Percentiles rank a stretch among this genome's conserved stretches.
phyloP scores from a whole-genome alignment of 2,888 invertebrate species.

The Tortrix viridana region DNA sequence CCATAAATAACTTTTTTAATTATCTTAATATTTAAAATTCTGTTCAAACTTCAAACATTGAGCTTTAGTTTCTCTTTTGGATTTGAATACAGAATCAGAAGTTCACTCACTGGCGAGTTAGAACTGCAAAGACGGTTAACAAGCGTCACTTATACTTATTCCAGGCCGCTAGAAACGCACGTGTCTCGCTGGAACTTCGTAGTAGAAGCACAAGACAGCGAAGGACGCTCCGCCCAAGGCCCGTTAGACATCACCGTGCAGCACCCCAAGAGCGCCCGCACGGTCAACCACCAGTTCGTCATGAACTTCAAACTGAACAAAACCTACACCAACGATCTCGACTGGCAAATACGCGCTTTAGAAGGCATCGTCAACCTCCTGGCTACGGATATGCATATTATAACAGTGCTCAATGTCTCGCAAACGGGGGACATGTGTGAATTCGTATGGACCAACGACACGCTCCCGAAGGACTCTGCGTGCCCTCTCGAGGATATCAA shows the following conservation, averaged over 20 bases:
- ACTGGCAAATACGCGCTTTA: conserved; percentile 91
- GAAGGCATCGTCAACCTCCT: conserved; percentile 83
- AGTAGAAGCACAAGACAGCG: conserved; percentile 91
- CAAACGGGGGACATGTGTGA: conserved; percentile 85
- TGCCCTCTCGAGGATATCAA: conserved; percentile 92
- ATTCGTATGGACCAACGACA: conserved; percentile 94
- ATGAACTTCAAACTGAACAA: conserved; percentile 84
- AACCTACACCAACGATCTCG: conserved; percentile 86
- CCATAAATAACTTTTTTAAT: too few relatives aligned
- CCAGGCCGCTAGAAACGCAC: conserved; percentile 91
- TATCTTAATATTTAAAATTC: too few relatives aligned
- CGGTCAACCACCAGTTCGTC: conserved; percentile 92
- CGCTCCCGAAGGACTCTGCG: conserved; percentile 88
- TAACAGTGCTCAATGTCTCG: conserved; percentile 88
- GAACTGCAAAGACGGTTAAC: too few relatives aligned
- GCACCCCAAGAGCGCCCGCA: conserved; percentile 90
- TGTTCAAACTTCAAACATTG: too few relatives aligned
- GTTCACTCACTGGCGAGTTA: too few relatives aligned
- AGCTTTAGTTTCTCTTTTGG: too few relatives aligned
- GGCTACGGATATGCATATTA: conserved; percentile 85
- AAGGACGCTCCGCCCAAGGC: conserved; percentile 88
- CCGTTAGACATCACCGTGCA: conserved; percentile 91
- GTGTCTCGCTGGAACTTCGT: conserved; percentile 92
- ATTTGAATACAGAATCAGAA: too few relatives aligned
- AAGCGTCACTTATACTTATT: conserved; percentile 27